phyloP scores from a whole-genome alignment of 2,888 invertebrate species.

The Biston betularia region DNA sequence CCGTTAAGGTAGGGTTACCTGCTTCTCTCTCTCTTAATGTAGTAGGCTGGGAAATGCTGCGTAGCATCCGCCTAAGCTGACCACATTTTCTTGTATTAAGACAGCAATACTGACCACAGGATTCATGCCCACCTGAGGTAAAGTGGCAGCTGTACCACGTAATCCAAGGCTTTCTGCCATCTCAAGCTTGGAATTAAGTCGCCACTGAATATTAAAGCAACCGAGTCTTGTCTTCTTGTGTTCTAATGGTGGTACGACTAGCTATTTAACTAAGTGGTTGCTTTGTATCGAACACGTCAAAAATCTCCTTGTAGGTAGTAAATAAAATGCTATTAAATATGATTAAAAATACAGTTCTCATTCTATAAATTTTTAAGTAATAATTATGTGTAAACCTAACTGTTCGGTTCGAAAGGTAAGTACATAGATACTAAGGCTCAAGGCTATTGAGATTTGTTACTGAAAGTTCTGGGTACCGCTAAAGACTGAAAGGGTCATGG shows the following conservation, averaged over 20 bases:
- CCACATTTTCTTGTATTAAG: conserved; percentile 33
- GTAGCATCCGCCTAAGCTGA: conserved; percentile 25
- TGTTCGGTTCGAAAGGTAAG: too few species aligned
- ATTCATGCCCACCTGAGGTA: conserved; percentile 52
- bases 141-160: conserved; percentile 49
- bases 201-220: conserved; percentile 27
- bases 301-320: background rate
- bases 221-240: conserved; percentile 2
- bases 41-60: conserved; percentile 29
- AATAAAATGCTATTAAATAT: too few species aligned
- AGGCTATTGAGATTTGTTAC: too few species aligned
- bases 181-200: conserved; percentile 39
- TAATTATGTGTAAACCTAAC: too few species aligned
- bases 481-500: too few species aligned
- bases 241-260: conserved; percentile 7
- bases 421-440: too few species aligned
- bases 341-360: too few species aligned
- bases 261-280: conserved; percentile 12
- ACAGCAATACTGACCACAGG: conserved; percentile 49
- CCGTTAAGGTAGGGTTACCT: too few species aligned
- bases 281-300: conserved; percentile 14
- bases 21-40: too few species aligned
- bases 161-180: conserved; percentile 49
- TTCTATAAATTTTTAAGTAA: too few species aligned
- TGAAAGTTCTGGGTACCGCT: too few species aligned